Percentiles rank a stretch among this genome's conserved stretches.
phyloP scores from a whole-genome alignment of 2,888 invertebrate species.

The Ophonus ardosiacus region DNA sequence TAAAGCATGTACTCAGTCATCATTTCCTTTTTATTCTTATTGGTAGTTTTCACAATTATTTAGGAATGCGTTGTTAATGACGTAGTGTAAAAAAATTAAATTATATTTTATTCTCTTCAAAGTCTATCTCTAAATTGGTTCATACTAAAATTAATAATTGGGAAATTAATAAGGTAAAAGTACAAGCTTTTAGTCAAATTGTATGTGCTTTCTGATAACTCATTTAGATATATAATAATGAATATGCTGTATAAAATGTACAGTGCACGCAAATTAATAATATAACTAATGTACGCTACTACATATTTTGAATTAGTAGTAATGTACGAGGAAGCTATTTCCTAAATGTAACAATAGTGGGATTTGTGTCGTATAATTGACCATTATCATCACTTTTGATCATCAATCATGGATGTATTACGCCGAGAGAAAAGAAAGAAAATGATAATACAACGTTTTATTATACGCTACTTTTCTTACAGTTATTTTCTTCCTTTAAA shows the following conservation, averaged over 20 bases:
- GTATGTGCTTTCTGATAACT: neutral
- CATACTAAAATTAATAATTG: neutral
- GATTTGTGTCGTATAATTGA: constrained; percentile 1
- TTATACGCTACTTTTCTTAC: neutral
- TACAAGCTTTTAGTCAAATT: neutral
- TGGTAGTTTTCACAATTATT: too few species aligned
- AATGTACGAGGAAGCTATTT: neutral
- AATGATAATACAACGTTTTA: neutral
- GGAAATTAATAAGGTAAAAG: neutral
- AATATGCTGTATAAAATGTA: neutral
- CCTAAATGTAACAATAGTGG: neutral
- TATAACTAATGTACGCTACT: neutral
- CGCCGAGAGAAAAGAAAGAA: neutral
- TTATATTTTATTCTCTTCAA: too few species aligned
- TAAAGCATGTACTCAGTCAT: too few species aligned
- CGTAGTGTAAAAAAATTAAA: too few species aligned
- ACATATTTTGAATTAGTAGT: neutral
- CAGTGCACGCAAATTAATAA: neutral
- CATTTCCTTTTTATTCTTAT: too few species aligned
- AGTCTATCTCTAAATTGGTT: too few species aligned
- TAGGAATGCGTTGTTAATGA: too few species aligned
- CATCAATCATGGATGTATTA: constrained; percentile 48
- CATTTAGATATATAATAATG: constrained; percentile 4
- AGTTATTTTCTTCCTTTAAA: neutral
- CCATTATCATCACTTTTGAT: constrained; percentile 34